Base-by-base conservation (phyloP, 2,888 invertebrate species). In the Gryllus longicercus region DNA sequence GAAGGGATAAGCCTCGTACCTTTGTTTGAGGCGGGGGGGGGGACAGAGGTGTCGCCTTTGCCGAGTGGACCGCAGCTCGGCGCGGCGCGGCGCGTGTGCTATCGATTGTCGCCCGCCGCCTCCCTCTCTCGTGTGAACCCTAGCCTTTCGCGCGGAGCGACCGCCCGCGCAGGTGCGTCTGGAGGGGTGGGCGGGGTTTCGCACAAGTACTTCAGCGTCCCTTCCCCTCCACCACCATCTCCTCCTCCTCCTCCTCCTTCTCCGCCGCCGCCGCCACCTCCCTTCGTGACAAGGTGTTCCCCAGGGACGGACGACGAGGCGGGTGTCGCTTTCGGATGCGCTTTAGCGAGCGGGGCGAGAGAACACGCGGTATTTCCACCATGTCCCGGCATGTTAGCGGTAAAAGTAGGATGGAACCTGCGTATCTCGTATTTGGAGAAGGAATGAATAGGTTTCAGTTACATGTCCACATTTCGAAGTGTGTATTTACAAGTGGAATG, bases 91-190 rank as follows among this genome's bases (percentile, higher is more conserved):
- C 74, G 74, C 76, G 5, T 14, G 76, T 38, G 14, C n/a, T 38
- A 76, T 76, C 76, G 76, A 76, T 76, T 76, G 49, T n/a, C 11
- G 12, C 76, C 3, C 74, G n/a, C 21, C 74, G 74, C 21, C 74
- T 74, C 74, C 18, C 74, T 18, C 49, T 18, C 25, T 10, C 11
- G 12, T 11, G 76, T 50, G 50, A 76, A 50, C 16, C 50, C 76
- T 50, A 76, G 76, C 18, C 76, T 50, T 49, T 49, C 18, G 49
- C 76, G 50, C 49, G 76, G 49, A 76, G 76, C n/a, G 76, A 21
- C 76, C 11, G 76, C 76, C 25, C 76, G 76, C 21, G 3, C 76
- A 76, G 76, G 38, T 38, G 38, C 38, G 38, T 50, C 11, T n/a
- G 76, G 76, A 49, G 76, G 16, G 76, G 76, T 49, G 16, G 76